Evolutionary conservation across 2,113 vertebrate species (phyloP).

Genomic region (Seriola dumerili): DNA sequence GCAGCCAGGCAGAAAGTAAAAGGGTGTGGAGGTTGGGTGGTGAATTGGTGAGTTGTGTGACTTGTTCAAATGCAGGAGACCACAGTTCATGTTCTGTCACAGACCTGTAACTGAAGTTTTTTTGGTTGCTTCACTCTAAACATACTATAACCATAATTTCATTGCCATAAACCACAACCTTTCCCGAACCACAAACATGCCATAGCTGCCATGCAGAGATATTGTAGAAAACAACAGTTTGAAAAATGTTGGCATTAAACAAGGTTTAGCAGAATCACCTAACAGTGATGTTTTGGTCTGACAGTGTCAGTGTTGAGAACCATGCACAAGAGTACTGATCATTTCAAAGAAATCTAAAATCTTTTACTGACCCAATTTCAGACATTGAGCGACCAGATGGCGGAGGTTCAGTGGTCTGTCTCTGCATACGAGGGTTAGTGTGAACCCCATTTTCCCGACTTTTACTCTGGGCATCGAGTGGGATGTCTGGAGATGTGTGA

Average conservation of each 20-base stretch:
- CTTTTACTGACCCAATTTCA: conserved; percentile 78
- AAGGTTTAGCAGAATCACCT: not conserved
- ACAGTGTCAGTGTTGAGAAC: not conserved
- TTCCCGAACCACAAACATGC: not conserved
- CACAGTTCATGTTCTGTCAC: not conserved
- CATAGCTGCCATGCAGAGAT: not conserved
- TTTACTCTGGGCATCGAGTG: conserved; percentile 88
- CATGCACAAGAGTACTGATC: not conserved
- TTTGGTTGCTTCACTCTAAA: not conserved
- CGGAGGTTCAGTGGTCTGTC: conserved; percentile 93
- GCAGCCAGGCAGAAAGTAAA: not conserved
- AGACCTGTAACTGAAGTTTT: not conserved
- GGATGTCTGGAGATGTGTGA: conserved; percentile 96
- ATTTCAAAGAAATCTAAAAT: conserved; percentile 4
- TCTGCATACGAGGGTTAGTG: conserved; percentile 88
- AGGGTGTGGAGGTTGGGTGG: not conserved
- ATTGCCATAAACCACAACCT: not conserved
- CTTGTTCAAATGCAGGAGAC: not conserved
- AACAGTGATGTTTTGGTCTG: not conserved
- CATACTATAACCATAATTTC: too few relatives aligned
- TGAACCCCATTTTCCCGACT: conserved; percentile 89
- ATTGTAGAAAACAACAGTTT: too few relatives aligned
- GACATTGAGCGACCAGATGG: conserved; percentile 86
- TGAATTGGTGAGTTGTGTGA: not conserved
- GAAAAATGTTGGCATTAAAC: not conserved